Percentiles rank a stretch among this genome's conserved stretches.
These are phyloP conservation scores for Athrips mouffetella DNA, from an alignment of 2,888 invertebrate genomes.

Conservation along the genomic window DNA sequence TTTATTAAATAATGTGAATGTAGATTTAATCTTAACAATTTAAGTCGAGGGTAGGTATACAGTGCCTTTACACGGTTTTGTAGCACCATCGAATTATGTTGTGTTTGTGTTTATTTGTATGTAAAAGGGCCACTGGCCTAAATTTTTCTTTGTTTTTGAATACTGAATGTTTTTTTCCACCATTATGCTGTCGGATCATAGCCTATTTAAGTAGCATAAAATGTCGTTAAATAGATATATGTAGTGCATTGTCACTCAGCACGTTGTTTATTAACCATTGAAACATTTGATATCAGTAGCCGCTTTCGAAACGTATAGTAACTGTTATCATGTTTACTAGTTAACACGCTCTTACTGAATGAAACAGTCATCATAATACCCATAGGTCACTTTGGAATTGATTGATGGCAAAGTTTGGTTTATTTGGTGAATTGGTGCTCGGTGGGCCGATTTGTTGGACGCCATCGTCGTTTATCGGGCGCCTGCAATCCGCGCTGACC, in stretches of 20 bases:
- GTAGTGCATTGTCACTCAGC: not conserved
- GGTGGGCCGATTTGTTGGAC: conserved; percentile 44
- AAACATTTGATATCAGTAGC: conserved; percentile 32
- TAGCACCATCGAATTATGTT: no score
- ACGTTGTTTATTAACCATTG: conserved; percentile 13
- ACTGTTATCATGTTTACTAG: conserved; percentile 57
- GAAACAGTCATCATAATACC: conserved; percentile 39
- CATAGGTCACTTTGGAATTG: not conserved
- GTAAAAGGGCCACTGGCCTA: no score
- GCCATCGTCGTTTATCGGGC: conserved; percentile 66
- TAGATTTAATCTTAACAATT: no score
- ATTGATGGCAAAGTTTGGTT: conserved; percentile 7
- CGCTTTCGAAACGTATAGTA: conserved; percentile 47
- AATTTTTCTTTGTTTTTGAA: no score
- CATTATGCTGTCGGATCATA: no score
- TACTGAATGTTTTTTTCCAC: no score
- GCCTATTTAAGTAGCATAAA: not conserved
- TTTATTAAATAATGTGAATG: no score
- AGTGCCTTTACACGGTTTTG: no score
- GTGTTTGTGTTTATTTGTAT: no score
- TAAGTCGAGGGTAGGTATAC: no score
- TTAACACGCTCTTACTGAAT: conserved; percentile 56
- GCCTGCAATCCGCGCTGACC: conserved; percentile 77
- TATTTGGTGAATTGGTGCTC: conserved; percentile 1
- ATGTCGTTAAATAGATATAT: not conserved